These are phyloP conservation scores for Notolabrus celidotus DNA, from an alignment of 2,797 vertebrate species.

Conservation along the genomic window DNA sequence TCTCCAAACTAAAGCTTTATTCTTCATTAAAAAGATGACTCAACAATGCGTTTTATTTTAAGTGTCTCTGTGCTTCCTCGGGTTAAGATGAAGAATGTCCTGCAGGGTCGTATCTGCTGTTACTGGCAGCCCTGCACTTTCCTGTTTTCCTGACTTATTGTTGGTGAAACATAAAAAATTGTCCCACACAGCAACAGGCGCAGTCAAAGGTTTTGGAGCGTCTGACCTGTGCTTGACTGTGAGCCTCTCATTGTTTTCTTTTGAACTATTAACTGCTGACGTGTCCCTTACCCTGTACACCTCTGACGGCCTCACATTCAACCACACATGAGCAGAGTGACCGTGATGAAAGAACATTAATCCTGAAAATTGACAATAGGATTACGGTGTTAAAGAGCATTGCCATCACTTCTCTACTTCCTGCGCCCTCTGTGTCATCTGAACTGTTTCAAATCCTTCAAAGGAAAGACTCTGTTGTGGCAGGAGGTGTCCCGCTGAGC, in stretches of 20 bases:
- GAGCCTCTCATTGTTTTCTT: conserved; percentile 54
- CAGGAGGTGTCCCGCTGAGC: conserved; percentile 64
- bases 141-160: conserved; percentile 60
- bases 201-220: conserved; percentile 38
- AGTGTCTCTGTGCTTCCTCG: neutral
- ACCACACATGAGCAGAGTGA: conserved; percentile 39
- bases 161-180: conserved; percentile 56
- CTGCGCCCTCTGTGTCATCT: conserved; percentile 72
- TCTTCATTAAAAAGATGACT: neutral
- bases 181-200: conserved; percentile 51
- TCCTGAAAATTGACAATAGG: conserved; percentile 70
- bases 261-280: conserved; percentile 50
- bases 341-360: conserved; percentile 69
- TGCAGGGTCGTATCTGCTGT: conserved; percentile 44
- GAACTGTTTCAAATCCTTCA: conserved; percentile 81
- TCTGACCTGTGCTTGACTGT: conserved; percentile 54
- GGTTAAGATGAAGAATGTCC: conserved; percentile 36
- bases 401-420: conserved; percentile 67
- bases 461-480: conserved; percentile 70
- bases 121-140: conserved; percentile 36
- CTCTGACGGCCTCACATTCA: neutral
- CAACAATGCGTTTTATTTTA: neutral
- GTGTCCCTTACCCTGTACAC: conserved; percentile 8
- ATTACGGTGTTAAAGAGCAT: conserved; percentile 76
- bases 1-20: too few relatives aligned